phyloP scores from a whole-genome alignment of 2,888 invertebrate species.

The Protula sp. region DNA sequence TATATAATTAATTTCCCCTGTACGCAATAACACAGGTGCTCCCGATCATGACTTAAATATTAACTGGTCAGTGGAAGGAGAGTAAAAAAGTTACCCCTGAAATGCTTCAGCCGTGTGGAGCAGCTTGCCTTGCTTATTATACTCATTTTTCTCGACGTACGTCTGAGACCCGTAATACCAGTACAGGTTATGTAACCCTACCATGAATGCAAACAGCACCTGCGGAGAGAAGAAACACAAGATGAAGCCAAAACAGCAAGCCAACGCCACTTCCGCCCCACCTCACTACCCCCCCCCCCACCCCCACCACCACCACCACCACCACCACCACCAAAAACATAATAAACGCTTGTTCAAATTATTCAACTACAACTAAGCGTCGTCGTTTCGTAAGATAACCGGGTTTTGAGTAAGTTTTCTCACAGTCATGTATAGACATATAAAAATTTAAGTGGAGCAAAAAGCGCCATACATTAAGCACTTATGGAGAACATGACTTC shows the following conservation, averaged over 20 bases:
- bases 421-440: too few relatives aligned
- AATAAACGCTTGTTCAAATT: neutral
- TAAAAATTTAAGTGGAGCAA: too few relatives aligned
- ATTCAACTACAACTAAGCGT: too few relatives aligned
- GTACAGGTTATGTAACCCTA: constrained; percentile 51
- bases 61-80: too few relatives aligned
- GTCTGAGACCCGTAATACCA: constrained; percentile 51
- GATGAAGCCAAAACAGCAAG: too few relatives aligned
- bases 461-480: too few relatives aligned
- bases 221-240: neutral
- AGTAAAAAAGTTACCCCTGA: constrained; percentile 45
- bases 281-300: neutral
- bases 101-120: constrained; percentile 50
- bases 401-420: too few relatives aligned
- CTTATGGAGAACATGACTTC: too few relatives aligned
- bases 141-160: neutral
- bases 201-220: constrained; percentile 45
- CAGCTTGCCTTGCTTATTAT: constrained; percentile 31
- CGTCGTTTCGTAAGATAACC: too few relatives aligned
- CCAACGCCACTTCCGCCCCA: neutral
- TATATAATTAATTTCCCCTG: too few relatives aligned
- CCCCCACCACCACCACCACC: neutral
- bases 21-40: too few relatives aligned
- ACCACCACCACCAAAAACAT: neutral
- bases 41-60: too few relatives aligned